phyloP scores from a whole-genome alignment of 2,113 vertebrate species.

The Aphyosemion australe region DNA sequence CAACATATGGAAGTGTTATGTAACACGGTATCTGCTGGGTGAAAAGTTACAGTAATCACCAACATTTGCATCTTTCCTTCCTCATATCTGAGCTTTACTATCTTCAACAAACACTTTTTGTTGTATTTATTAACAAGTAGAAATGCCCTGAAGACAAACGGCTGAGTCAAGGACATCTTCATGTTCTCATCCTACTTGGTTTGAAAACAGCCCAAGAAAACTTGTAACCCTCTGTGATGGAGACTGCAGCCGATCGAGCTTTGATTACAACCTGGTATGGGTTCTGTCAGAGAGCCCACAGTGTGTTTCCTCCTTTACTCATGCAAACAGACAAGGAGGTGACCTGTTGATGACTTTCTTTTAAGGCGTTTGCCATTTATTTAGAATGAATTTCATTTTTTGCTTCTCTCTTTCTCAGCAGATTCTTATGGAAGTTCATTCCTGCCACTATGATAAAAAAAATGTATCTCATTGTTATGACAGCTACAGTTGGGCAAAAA shows the following conservation, averaged over 20 bases:
- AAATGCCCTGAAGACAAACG: conserved; percentile 2
- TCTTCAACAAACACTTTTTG: not conserved
- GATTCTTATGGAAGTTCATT: too few relatives aligned
- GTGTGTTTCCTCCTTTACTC: not conserved
- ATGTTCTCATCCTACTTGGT: conserved; percentile 12
- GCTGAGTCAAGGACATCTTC: conserved; percentile 31
- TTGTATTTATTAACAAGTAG: not conserved
- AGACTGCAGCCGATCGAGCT: too few relatives aligned
- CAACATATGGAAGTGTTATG: conserved; percentile 60
- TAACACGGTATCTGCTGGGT: conserved; percentile 24
- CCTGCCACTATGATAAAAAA: too few relatives aligned
- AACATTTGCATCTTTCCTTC: not conserved
- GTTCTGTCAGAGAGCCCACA: not conserved
- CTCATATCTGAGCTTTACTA: not conserved
- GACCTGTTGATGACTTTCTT: not conserved
- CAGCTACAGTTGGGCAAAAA: too few relatives aligned
- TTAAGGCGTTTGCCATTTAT: not conserved
- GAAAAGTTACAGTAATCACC: conserved; percentile 10
- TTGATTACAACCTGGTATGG: not conserved
- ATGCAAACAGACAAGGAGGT: not conserved
- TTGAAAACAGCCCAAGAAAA: conserved; percentile 25
- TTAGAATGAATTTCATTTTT: not conserved
- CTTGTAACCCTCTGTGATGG: too few relatives aligned
- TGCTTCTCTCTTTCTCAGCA: not conserved
- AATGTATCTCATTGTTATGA: too few relatives aligned